Conservation (phyloP, 2,113 vertebrate genomes). For the Columba livia region DNA sequence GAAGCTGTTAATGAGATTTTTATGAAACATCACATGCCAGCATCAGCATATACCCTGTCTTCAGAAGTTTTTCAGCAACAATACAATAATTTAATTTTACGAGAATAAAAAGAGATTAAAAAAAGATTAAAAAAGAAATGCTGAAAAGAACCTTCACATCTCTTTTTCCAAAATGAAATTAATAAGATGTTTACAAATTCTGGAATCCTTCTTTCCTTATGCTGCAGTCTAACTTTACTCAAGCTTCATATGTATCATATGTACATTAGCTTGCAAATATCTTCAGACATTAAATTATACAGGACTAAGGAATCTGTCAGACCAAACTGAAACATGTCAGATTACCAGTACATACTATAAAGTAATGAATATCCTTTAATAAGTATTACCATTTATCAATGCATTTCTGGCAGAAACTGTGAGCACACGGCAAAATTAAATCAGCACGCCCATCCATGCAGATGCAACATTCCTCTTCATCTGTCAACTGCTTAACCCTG, state of each 20-base stretch:
- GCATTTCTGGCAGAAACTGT: constrained; percentile 99
- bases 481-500: constrained; percentile 95
- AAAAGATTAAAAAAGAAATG: not conserved
- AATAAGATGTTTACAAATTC: not conserved
- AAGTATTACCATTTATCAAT: constrained; percentile 93
- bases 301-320: not conserved
- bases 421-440: constrained; percentile 93
- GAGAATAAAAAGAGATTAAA: not conserved
- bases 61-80: not conserved
- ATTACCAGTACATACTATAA: not conserved
- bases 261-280: not conserved
- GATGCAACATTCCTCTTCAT: constrained; percentile 98
- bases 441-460: constrained; percentile 97
- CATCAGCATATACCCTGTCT: not conserved
- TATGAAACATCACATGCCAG: not conserved
- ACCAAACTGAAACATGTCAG: not conserved
- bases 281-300: not conserved
- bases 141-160: not conserved
- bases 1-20: not conserved
- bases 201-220: not conserved
- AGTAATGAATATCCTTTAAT: not conserved
- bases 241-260: not conserved
- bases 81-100: not conserved
- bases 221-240: not conserved
- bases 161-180: not conserved